Evolutionary conservation across 2,797 vertebrate genomes (phyloP), one percentile per base, ranked within the genome.

Genomic region (Acanthopagrus latus): DNA sequence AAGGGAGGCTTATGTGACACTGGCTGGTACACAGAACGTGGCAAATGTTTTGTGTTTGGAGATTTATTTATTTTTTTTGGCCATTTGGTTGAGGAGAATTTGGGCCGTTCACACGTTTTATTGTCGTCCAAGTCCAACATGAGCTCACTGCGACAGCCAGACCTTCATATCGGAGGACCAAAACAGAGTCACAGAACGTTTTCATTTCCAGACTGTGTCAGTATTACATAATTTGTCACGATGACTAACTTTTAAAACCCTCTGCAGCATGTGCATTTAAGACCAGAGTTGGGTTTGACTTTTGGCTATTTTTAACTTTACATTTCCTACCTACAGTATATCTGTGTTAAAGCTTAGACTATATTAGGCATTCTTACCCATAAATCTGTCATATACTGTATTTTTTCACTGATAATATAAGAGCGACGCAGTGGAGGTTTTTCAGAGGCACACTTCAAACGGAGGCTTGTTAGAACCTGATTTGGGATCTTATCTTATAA

Each of bases 1-100:
- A 44, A 69, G 18, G 55, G 21, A 41, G 67, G 74, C 66, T 56
- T 50, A 56, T 6, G 44, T 47, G 79, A 78, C 50, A 17, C 64
- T 54, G 51, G 55, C 63, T 82, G 68, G 20, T 68, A 46, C 4
- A 64, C 9, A 78, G 12, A 78, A 56, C 64, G 41, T 20, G n/a
- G 43, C 44, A 63, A 63, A 71, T 47, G 55, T 54, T 54, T 55
- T 71, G 58, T 74, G 44, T 47, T 76, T 16, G 38, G 5, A 29
- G 27, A 56, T 21, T 20, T n/a, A n/a, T n/a, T n/a, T n/a, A n/a
- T n/a, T 16, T 27, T 68, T 66, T 43, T 33, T 33, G 1, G 1
- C 1, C 29, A 48, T 64, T 46, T 62, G 59, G 11, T 63, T 25
- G 47, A 50, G 33, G 16, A 44, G 52, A 47, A 27, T 54, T 76